These are phyloP conservation scores for Isoperla grammatica DNA, from an alignment of 2,888 invertebrate species.

Conservation along the genomic window DNA sequence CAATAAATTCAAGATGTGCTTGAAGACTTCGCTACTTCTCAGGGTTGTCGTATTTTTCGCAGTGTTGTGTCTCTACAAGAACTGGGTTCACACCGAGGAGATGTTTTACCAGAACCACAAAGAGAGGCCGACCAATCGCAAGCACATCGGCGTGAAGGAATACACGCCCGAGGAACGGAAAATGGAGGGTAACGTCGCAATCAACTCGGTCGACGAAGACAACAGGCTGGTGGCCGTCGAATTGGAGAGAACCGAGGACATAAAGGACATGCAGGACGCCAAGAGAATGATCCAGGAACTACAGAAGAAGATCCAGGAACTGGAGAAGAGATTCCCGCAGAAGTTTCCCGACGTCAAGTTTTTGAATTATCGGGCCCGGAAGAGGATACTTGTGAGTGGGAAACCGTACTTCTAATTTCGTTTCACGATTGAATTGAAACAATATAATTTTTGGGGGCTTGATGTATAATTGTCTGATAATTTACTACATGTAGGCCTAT, in stretches of 20 bases:
- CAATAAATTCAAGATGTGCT: too few species aligned
- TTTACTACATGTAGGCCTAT: too few species aligned
- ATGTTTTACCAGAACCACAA: not conserved
- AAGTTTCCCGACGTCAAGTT: slow-evolving; percentile 88
- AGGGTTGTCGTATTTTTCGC: slow-evolving; percentile 27
- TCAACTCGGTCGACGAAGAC: slow-evolving; percentile 31
- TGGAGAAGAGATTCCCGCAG: slow-evolving; percentile 71
- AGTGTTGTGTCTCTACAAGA: slow-evolving; percentile 46
- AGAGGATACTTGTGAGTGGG: slow-evolving; percentile 74
- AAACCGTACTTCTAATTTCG: too few species aligned
- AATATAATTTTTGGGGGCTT: too few species aligned
- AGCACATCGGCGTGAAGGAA: slow-evolving; percentile 9
- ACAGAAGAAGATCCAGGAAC: slow-evolving; percentile 63
- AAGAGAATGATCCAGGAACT: slow-evolving; percentile 58
- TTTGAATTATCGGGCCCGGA: slow-evolving; percentile 84
- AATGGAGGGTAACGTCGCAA: too few species aligned
- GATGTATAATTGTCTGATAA: too few species aligned
- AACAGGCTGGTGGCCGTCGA: slow-evolving; percentile 29
- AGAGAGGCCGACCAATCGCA: slow-evolving; percentile 26
- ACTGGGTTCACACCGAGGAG: slow-evolving; percentile 40
- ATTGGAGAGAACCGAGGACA: not conserved
- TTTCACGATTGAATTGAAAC: too few species aligned
- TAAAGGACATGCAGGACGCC: slow-evolving; percentile 46
- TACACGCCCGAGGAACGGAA: slow-evolving; percentile 18
- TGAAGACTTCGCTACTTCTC: not conserved